These are phyloP conservation scores for Masnerella sp. DNA, from an alignment of 2,888 invertebrate genomes.

Conservation along the genomic window DNA sequence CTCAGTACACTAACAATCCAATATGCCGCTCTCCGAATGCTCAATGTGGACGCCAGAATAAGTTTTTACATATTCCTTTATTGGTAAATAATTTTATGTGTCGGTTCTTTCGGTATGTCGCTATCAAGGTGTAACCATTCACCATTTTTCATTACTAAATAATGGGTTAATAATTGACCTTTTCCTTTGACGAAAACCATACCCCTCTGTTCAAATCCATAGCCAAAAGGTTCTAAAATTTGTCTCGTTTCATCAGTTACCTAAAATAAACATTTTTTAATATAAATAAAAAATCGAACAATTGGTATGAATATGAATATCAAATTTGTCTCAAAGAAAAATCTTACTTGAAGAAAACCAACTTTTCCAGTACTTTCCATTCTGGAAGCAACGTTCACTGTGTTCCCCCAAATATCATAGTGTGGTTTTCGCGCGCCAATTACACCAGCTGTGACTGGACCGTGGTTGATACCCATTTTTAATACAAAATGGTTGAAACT, in stretches of 20 bases:
- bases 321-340: too few species aligned
- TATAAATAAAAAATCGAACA: too few species aligned
- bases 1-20: not conserved
- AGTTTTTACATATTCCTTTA: slow-evolving; percentile 59
- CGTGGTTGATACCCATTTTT: slow-evolving; percentile 96
- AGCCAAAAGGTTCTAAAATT: slow-evolving; percentile 93
- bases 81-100: slow-evolving; percentile 76
- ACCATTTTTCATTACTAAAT: slow-evolving; percentile 82
- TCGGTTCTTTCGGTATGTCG: slow-evolving; percentile 74
- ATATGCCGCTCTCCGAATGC: not conserved
- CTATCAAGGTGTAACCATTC: slow-evolving; percentile 74
- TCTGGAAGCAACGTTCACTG: slow-evolving; percentile 96
- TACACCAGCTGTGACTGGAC: slow-evolving; percentile 96
- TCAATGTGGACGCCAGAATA: not conserved
- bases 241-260: slow-evolving; percentile 96
- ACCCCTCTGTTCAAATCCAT: slow-evolving; percentile 95
- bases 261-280: slow-evolving; percentile 80
- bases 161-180: slow-evolving; percentile 97
- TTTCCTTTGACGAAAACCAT: slow-evolving; percentile 98
- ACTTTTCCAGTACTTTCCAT: slow-evolving; percentile 99
- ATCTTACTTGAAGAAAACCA: slow-evolving; percentile 93
- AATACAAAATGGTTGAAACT: slow-evolving; percentile 95
- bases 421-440: slow-evolving; percentile 97
- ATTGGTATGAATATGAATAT: not conserved
- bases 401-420: slow-evolving; percentile 98